Evolutionary conservation across 2,888 invertebrate genomes (phyloP).

Genomic region (Rotaria sp.): DNA sequence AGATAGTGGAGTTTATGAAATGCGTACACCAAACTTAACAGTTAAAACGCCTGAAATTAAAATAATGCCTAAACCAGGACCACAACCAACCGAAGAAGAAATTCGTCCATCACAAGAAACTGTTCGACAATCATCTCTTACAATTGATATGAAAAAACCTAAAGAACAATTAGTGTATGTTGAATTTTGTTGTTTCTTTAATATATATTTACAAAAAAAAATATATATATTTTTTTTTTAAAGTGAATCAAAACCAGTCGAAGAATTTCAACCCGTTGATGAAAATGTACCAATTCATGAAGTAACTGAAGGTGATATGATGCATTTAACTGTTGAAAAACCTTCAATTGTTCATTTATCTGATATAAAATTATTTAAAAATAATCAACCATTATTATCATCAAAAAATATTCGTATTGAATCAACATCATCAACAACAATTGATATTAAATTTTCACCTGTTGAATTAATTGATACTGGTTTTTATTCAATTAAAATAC

Average conservation of each 20-base stretch:
- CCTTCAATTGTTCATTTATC: neutral
- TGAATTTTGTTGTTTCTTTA: neutral
- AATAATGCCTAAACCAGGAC: neutral
- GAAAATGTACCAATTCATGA: neutral
- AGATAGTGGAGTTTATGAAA: slow-evolving; percentile 16
- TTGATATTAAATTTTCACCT: neutral
- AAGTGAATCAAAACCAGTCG: neutral
- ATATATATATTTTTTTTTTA: neutral
- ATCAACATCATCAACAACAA: neutral
- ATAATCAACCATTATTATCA: neutral
- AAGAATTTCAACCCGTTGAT: neutral
- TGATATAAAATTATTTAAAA: neutral
- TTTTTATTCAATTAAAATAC: neutral
- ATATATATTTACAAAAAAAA: no score
- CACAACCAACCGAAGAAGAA: neutral
- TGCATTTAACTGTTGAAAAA: slow-evolving; percentile 27
- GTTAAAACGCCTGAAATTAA: slow-evolving; percentile 18
- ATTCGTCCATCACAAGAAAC: neutral
- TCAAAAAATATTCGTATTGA: neutral
- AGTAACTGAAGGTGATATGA: slow-evolving; percentile 17
- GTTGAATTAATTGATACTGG: neutral
- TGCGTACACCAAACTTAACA: slow-evolving; percentile 8
- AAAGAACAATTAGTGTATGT: neutral
- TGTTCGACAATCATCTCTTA: neutral
- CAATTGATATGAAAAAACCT: slow-evolving; percentile 13